Conservation (phyloP, 2,113 vertebrate species). For the Macaca fascicularis region T2T-MFA8v1.1 NC_088388.1:123345501-123346000, state of each 20-base stretch:
- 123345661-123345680: conserved; percentile 73
- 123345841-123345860: conserved; percentile 98
- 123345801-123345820: conserved; percentile 98
- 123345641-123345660: conserved; percentile 62
- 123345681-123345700: conserved; percentile 82
- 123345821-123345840: conserved; percentile 96
- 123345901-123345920: conserved; percentile 95
- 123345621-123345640: conserved; percentile 81
- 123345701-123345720: conserved; percentile 96
- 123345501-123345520: conserved; percentile 96
- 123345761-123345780: conserved; percentile 89
- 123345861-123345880: conserved; percentile 99
- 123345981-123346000: conserved; percentile 97
- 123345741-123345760: conserved; percentile 95
- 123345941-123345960: conserved; percentile 97
- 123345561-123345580: conserved; percentile 91
- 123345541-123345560: conserved; percentile 96
- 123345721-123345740: conserved; percentile 95
- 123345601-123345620: conserved; percentile 80
- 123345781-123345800: conserved; percentile 92
- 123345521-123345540: conserved; percentile 96
- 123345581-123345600: conserved; percentile 83
- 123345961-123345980: conserved; percentile 97
- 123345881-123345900: conserved; percentile 99
- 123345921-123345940: conserved; percentile 97